Evolutionary conservation across 2,113 vertebrate species (phyloP).

Genomic region (Leptobrachium ailaonicum): DNA sequence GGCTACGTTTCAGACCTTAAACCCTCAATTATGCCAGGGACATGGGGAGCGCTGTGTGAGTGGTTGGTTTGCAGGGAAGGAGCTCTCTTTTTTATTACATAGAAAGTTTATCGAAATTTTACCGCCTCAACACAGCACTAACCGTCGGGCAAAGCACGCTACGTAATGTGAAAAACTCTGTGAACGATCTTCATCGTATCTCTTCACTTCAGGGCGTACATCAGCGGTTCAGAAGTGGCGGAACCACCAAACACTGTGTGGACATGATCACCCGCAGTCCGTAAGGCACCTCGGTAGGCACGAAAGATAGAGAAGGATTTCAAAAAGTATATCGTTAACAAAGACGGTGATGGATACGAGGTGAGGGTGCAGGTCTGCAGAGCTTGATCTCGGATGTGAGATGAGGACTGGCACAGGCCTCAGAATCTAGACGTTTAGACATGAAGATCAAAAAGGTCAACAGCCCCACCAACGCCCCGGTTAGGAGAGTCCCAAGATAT

Average conservation of each 20-base stretch:
- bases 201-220: slow-evolving; percentile 32
- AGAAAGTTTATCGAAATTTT: no score
- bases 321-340: background rate
- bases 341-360: slow-evolving; percentile 9
- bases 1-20: no score
- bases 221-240: slow-evolving; percentile 27
- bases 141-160: no score
- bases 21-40: no score
- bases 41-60: no score
- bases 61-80: no score
- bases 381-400: slow-evolving; percentile 6
- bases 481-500: slow-evolving; percentile 12
- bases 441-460: slow-evolving; percentile 7
- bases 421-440: slow-evolving; percentile 15
- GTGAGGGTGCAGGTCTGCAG: slow-evolving; percentile 37
- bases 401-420: background rate
- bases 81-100: no score
- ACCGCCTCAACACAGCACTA: no score
- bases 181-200: no score
- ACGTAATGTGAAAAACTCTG: no score
- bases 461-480: background rate
- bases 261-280: slow-evolving; percentile 17
- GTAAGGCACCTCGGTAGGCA: background rate
- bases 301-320: slow-evolving; percentile 8
- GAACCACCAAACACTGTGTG: background rate